Base-by-base conservation (phyloP, 2,888 invertebrate species). In the Aproaerema taeniolella region DNA sequence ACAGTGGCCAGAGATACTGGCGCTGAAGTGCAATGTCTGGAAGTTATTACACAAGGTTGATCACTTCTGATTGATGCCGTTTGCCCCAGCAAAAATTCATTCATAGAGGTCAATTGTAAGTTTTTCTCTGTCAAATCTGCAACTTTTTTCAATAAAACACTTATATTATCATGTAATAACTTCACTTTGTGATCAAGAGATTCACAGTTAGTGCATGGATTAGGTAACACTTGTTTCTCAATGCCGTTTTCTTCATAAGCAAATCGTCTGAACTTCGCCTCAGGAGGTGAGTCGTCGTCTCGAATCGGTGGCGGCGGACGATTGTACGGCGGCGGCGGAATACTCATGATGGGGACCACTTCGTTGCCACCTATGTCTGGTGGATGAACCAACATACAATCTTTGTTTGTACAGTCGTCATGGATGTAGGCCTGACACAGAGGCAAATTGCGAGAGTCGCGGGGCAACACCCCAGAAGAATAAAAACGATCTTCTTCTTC, bases 401-500 rank as follows among this genome's bases (percentile, higher is more conserved):
- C 79, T 44, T 82, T 87, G 34, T 89, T 86, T 28, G 77, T 67
- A 54, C 91, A 91, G 29, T 85, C 80, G 14, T 89, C 89, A 55
- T 88, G 88, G 39, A 89, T 56, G 54, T 79, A 89, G 46, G 91
- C 90, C 68, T 90, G 91, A 63, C 91, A 92, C 37, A 90, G 66
- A 8, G 89, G 88, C 29, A 74, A 62, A 43, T 46, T 68, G 1
- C 75, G 66, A 28, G 58, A 50, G 40, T 74, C 73, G 2, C 90
- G 89, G 32, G 92, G 86, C 55, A 91, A 89, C 30, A 89, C 87
- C 13, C 91, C 91, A 36, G 88, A 86, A 42, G 78, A 71, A 53
- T 90, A 93, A 61, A 91, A 93, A 45, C 88, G 86, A 45, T 92
- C 91, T 67, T 93, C 92, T 35, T 93, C 92, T 58, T 91, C 91